Evolutionary conservation across 2,113 vertebrate species (phyloP), one percentile per base, ranked within the genome.

Genomic region (Tetrax tetrax): DNA sequence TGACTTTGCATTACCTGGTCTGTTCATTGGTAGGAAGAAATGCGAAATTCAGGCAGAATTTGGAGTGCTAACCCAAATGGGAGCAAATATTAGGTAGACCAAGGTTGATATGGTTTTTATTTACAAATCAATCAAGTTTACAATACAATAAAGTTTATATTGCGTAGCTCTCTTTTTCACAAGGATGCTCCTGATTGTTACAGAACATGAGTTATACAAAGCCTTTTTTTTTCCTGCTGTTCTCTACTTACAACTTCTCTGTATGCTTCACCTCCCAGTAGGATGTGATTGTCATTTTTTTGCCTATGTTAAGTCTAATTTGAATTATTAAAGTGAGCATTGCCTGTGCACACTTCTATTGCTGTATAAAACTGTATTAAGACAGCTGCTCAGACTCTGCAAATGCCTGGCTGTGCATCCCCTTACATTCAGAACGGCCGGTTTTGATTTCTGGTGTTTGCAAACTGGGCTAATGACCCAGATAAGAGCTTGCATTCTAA

Each of bases 101-200:
- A 12, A 24, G 4, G 22, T 12, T 29, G 35, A 10, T 31, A 7
- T 0, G 7, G 3, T 12, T 17, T 66, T 83, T 56, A 9, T 76
- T 66, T 74, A 37, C 3, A 70, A 50, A 47, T 15, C 19, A 31
- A 14, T 15, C 19, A 31, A 14, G 5, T 43, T 43, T 43, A 43
- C 41, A 43, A 43, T 43, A 43, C 41, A 43, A 43, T 15, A 16
- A 31, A 14, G 5, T 29, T 83, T 50, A 3, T 79, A 25, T 63
- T 41, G 6, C 1, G 0, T 17, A 12, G 5, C 22, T 57, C 4
- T 66, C n/a, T 23, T 28, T 3, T 33, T 10, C 33, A 69, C 18
- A 59, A 56, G 28, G 29, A n/a, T n/a, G 28, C 13, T 71, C 15
- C 17, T 38, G 37, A 10, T 29, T 21, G 33, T 65, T 37, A 16